These are phyloP conservation scores for Ephialtes manifestator DNA, from an alignment of 2,888 invertebrate species.

Conservation along the genomic window DNA sequence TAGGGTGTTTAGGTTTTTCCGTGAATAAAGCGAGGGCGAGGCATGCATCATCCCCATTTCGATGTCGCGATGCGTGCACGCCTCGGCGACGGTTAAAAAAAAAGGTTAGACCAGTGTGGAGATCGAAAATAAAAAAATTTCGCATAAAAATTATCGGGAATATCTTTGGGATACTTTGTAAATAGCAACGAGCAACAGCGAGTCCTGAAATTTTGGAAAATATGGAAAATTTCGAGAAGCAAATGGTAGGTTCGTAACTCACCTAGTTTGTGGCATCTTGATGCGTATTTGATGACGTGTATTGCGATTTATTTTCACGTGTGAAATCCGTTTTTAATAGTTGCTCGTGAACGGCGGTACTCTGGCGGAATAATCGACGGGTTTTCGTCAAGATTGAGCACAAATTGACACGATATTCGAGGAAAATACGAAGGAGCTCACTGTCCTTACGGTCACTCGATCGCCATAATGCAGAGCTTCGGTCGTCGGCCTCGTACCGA, in stretches of 20 bases:
- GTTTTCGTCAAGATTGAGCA: slow-evolving; percentile 1
- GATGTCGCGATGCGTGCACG: slow-evolving; percentile 15
- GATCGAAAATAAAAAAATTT: slow-evolving; percentile 39
- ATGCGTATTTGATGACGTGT: slow-evolving; percentile 77
- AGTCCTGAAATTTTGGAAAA: slow-evolving; percentile 12
- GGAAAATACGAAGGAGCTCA: slow-evolving; percentile 74
- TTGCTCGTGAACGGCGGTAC: neutral
- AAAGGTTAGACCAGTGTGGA: slow-evolving; percentile 57
- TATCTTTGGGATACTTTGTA: neutral
- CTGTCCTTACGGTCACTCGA: slow-evolving; percentile 77
- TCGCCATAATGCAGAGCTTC: slow-evolving; percentile 81
- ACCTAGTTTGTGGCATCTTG: slow-evolving; percentile 85
- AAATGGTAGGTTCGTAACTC: slow-evolving; percentile 70
- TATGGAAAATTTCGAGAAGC: neutral
- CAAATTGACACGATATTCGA: neutral
- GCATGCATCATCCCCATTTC: neutral
- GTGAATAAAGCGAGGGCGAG: neutral
- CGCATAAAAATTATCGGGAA: neutral
- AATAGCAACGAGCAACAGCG: neutral
- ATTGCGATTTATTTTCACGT: slow-evolving; percentile 44
- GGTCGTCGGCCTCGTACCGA: slow-evolving; percentile 11
- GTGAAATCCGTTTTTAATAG: slow-evolving; percentile 53
- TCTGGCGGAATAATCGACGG: slow-evolving; percentile 6
- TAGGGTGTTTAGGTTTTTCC: neutral
- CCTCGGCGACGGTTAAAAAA: slow-evolving; percentile 47